Base-by-base conservation (phyloP, 2,888 invertebrate genomes). In the Chesias legatella region DNA sequence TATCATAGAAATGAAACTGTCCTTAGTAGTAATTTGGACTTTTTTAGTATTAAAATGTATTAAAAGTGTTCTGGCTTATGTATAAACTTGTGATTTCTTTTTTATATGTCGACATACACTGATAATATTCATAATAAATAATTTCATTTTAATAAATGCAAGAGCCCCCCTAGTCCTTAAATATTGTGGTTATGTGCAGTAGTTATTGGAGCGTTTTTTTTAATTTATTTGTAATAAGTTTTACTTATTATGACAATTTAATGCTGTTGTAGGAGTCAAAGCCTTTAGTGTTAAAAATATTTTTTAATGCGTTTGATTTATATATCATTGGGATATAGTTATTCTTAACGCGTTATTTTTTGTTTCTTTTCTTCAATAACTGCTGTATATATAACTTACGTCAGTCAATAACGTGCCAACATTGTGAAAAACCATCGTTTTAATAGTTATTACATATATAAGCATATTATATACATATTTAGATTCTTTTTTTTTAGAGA, bases 391-490 rank as follows among this genome's bases (percentile, higher is more conserved):
- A 64, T 55, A 41, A 62, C 56, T 56, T 60, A 47, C 55, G 13
- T 17, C 5, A 81, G 81, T 82, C 83, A 80, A 67, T 64, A 62
- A 73, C 66, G 84, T 85, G 85, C 85, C 85, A 85, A 85, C 77
- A 78, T 58, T 32, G 61, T 68, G 71, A n/a, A n/a, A n/a, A 75
- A 73, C 69, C 68, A 71, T 79, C 81, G 78, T 84, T 81, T 63
- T 57, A 59, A 70, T 77, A 82, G 84, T 84, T 85, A 73, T 73
- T 85, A 84, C 80, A 83, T 85, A 63, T 75, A 83, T 85, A 84
- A 82, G 79, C 56, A 54, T 64, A 60, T 51, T 64, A 67, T 66
- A 68, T 55, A 48, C 49, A 67, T 59, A 63, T 69, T 52, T 55
- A 56, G 64, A 69, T 63, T 60, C 57, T 50, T 47, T 48, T 43